Conservation (phyloP, 2,888 invertebrate species). For the Torymus tubicola region DNA sequence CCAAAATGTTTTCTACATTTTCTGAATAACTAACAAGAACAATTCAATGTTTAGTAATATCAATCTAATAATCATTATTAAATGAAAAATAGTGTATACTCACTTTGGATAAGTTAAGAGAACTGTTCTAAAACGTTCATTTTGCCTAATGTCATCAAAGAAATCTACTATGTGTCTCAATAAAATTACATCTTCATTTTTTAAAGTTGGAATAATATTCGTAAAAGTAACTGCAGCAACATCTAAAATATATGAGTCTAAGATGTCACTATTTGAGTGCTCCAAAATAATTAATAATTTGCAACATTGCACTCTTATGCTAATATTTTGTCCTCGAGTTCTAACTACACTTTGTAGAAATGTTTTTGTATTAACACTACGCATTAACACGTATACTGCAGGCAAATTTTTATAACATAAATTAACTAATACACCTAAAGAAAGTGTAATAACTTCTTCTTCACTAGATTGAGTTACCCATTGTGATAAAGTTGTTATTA, state of each 20-base stretch:
- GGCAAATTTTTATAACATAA: constrained; percentile 88
- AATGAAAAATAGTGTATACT: constrained; percentile 55
- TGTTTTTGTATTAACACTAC: constrained; percentile 84
- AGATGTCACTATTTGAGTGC: constrained; percentile 77
- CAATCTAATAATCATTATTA: no score
- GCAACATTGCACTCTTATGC: constrained; percentile 78
- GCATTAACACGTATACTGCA: constrained; percentile 84
- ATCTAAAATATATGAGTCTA: constrained; percentile 76
- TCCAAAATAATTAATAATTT: constrained; percentile 79
- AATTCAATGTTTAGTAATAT: neutral
- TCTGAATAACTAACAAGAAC: constrained; percentile 69
- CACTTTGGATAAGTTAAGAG: constrained; percentile 71
- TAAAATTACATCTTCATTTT: constrained; percentile 75
- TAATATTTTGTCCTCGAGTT: constrained; percentile 76
- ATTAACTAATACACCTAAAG: constrained; percentile 86
- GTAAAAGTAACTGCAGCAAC: constrained; percentile 77
- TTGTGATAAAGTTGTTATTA: constrained; percentile 83
- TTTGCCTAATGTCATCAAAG: constrained; percentile 77
- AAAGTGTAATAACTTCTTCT: constrained; percentile 77
- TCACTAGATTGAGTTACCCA: constrained; percentile 80
- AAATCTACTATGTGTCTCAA: constrained; percentile 79
- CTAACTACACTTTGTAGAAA: constrained; percentile 81
- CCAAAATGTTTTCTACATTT: constrained; percentile 74
- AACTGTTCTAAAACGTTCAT: constrained; percentile 69
- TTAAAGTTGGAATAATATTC: constrained; percentile 77